Percentiles rank a stretch among this genome's conserved stretches.
Evolutionary conservation across 1,140 invertebrate genomes (phyloP).

Genomic region (Medauroidea extradentata): DNA sequence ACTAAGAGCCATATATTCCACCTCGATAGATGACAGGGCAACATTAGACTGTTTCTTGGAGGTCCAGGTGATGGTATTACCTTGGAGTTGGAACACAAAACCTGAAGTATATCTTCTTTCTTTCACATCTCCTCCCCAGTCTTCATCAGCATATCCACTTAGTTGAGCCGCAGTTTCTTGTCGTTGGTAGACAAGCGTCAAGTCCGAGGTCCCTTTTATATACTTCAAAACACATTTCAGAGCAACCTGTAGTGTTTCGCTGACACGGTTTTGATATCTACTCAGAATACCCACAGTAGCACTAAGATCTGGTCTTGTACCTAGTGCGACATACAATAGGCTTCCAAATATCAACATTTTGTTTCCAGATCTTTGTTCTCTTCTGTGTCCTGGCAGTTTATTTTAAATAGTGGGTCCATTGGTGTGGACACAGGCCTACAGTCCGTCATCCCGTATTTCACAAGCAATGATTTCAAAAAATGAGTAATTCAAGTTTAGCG

Average conservation of each 20-base stretch:
- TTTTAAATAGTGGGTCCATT: too few species aligned
- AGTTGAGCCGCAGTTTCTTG: neutral
- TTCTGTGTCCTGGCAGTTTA: too few species aligned
- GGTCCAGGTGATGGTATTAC: conserved; percentile 36
- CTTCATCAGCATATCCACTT: neutral
- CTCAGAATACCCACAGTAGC: conserved; percentile 22
- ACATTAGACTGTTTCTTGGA: conserved; percentile 40
- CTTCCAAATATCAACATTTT: too few species aligned
- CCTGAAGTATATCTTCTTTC: neutral
- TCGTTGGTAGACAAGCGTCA: neutral
- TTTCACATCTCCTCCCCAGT: neutral
- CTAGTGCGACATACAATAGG: conserved; percentile 29
- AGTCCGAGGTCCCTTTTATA: conserved; percentile 15
- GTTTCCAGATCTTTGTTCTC: too few species aligned
- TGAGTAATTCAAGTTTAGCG: too few species aligned
- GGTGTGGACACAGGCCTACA: too few species aligned
- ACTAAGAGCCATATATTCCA: conserved; percentile 43
- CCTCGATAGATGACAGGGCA: conserved; percentile 41
- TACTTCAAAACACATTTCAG: conserved; percentile 25
- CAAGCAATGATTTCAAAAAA: too few species aligned
- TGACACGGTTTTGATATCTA: conserved; percentile 24
- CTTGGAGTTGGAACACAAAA: conserved; percentile 8
- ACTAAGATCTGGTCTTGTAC: conserved; percentile 31
- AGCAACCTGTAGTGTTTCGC: conserved; percentile 14
- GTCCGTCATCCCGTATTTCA: too few species aligned